Evolutionary conservation across 53 echinoderm and acorn worm species (phyloP), one percentile per base, ranked within the genome.

Genomic region (Mesocentrotus franciscanus): DNA sequence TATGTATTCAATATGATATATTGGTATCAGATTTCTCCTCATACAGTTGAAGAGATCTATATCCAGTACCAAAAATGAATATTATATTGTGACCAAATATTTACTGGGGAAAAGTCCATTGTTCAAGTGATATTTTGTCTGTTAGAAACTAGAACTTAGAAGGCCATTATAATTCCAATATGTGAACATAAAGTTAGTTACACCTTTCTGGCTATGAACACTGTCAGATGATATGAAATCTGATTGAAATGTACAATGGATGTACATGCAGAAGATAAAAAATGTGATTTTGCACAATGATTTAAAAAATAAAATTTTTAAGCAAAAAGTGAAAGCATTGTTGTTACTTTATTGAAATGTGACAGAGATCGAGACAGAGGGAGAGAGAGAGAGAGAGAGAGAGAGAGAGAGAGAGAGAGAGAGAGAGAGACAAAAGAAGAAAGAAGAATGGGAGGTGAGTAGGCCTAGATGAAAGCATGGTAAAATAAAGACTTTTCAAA

Each of bases 381-480:
- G 17, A 61, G 61, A 61, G 61, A 61, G 68, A 68, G 68, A 68
- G 68, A 68, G 68, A 24, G 68, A 68, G 68, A 68, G 68, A 68
- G 22, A 66, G 66, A 66, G 66, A 66, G 66, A 22, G 81, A 79
- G 81, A 79, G 81, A 39, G 78, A 35, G 78, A 30, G 78, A 78
- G 33, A 5, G 35, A 33, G 35, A 33, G 35, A 33, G 81, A 79
- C 0, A 33, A 27, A 79, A 7, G 10, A 39, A 39, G 81, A 12
- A n/a, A n/a, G 71, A 49, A 49, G 49, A 49, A 49, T 49, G 49
- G 49, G 49, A 49, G 6, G 49, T 49, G 49, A 49, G 49, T n/a
- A n/a, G n/a, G n/a, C n/a, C n/a, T n/a, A 49, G 49, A 49, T 49
- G 49, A 49, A 49, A 49, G 2, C 49, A 49, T 49, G 49, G 49